Conservation (phyloP, 2,113 vertebrate species). For the Pantherophis guttatus region DNA sequence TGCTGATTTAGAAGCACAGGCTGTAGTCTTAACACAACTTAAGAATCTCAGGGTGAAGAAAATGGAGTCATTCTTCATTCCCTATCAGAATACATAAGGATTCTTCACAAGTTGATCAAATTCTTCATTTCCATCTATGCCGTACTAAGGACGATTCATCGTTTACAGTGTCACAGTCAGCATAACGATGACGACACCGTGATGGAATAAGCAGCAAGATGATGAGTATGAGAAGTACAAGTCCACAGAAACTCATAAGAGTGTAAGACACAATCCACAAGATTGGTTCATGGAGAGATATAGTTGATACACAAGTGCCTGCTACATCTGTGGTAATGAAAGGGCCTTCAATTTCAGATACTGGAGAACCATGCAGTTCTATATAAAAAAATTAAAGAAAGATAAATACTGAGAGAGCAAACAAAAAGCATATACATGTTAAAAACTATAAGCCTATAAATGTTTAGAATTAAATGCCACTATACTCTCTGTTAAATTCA, state of each 20-base stretch:
- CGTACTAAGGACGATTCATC: slow-evolving; percentile 92
- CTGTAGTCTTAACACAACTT: neutral
- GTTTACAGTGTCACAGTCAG: slow-evolving; percentile 76
- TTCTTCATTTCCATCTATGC: slow-evolving; percentile 91
- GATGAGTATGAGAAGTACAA: slow-evolving; percentile 81
- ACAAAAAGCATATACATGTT: neutral
- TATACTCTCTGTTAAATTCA: neutral
- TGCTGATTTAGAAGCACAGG: neutral
- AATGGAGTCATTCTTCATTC: neutral
- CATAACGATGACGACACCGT: slow-evolving; percentile 57
- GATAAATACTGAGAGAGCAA: slow-evolving; percentile 9
- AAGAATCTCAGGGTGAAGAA: neutral
- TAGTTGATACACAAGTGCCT: slow-evolving; percentile 75
- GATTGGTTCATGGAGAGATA: slow-evolving; percentile 72
- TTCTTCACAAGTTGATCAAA: fast-evolving
- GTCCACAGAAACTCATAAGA: slow-evolving; percentile 84
- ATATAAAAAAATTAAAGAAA: slow-evolving; percentile 22
- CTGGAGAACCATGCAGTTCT: slow-evolving; percentile 69
- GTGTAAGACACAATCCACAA: slow-evolving; percentile 90
- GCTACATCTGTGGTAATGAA: slow-evolving; percentile 82
- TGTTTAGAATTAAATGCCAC: neutral
- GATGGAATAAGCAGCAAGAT: slow-evolving; percentile 79
- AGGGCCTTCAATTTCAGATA: slow-evolving; percentile 90
- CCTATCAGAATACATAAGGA: neutral
- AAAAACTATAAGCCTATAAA: neutral